Base-by-base conservation (phyloP, 2,797 vertebrate genomes). In the Enteromius afrohamiltoni region DNA sequence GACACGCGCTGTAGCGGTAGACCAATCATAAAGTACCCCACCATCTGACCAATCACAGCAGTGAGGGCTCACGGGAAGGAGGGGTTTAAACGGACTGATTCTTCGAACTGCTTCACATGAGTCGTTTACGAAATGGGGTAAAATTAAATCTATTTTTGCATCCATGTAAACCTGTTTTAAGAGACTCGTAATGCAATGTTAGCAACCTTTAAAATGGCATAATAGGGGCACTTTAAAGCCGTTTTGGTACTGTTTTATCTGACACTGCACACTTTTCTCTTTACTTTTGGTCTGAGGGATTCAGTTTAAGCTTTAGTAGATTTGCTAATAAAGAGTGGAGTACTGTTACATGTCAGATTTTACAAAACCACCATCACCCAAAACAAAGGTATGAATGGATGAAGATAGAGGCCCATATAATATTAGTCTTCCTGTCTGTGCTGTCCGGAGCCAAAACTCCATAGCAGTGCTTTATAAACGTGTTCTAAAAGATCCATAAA, bases 401-500 rank as follows among this genome's bases (percentile, higher is more conserved):
- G 17, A 8, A 82, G 21, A 29, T 26, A 23, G 14, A 49, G 58
- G 47, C 21, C 23, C 11, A 37, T 37, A 4, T 83, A 60, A 21
- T 60, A n/a, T 45, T 58, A 31, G 23, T 11, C 40, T 26, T 62
- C 64, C 45, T 3, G 17, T 68, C 58, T 45, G 49, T 53, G 58
- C 53, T 58, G 37, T 86, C 80, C 17, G 64, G 62, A 83, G 45
- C 83, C 77, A 34, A 78, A 77, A 77, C 40, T 83, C 82, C 82
- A 83, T 73, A 77, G 64, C 4, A 3, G 77, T 65, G 76, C 69
- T 85, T 86, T 84, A 75, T 76, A 79, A 87, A 85, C 42, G 21
- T 83, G 77, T 67, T 74, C 62, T 80, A 87, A 88, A 85, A 77
- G 65, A 86, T 79, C 37, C 53, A 77, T 53, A 79, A 85, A 83